Base-by-base conservation (phyloP, 1,140 invertebrate species). In the Arion vulgaris region DNA sequence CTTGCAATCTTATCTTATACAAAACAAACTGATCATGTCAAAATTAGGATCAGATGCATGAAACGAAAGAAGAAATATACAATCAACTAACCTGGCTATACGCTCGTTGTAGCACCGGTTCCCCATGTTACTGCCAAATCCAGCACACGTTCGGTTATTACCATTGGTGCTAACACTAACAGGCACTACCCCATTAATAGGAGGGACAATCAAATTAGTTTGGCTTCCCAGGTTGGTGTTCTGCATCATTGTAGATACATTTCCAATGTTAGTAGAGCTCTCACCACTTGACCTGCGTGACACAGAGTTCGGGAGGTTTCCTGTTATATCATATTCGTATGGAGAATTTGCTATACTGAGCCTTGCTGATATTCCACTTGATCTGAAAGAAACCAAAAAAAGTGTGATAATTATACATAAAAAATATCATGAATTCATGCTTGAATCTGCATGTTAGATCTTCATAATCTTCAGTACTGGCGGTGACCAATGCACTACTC, bases 271-370 rank as follows among this genome's bases (percentile, higher is more conserved):
- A 19, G 82, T 83, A 75, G 83, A 88, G 72, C 90, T 89, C 66
- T 86, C 87, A 74, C 91, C 90, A 93, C 95, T 96, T 85, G 95
- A 96, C 87, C 95, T 94, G 87, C 96, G 93, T 36, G 53, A 96
- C 95, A 66, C 96, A 97, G 79, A 84, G 97, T 97, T 11, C 95
- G 97, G 90, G 34, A 89, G 77, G 85, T 92, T 92, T 49, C 91
- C 90, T 0, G 89, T 89, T 76, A 92, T 92, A 93, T 98, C 97
- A 89, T 98, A 98, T 89, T 91, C 91, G 75, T 92, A 92, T 34
- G 89, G 93, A 45, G 88, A 91, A 85, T 91, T 91, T 68, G 88
- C 88, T 62, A 92, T 90, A 84, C 91, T 92, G 74, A 90, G 87
- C 49, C 90, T 34, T 32, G 68, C 68, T 19, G 68, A 83, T 7